Conservation (phyloP, 30 jellyfish, hydroid and myxozoan species). For the Catostylus mosaicus region DNA sequence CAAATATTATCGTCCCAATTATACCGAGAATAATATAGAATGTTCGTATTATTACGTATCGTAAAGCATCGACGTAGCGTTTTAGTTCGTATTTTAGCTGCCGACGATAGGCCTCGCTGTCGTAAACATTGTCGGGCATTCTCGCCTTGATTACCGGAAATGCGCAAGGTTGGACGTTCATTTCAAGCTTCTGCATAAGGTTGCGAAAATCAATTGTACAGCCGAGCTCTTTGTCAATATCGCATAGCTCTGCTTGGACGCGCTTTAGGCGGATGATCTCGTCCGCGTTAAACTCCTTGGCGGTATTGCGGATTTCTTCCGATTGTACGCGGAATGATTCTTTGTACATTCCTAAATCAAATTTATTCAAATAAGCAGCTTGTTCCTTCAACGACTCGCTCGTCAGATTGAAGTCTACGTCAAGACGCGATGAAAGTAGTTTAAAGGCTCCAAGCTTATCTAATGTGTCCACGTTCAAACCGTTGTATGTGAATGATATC, state of each 20-base stretch:
- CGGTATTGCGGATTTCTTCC: conserved; percentile 40
- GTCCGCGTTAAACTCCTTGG: conserved; percentile 44
- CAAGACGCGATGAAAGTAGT: conserved; percentile 48
- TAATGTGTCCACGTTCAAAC: conserved; percentile 37
- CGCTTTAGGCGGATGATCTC: conserved; percentile 49
- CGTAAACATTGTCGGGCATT: conserved; percentile 61
- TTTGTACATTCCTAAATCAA: conserved; percentile 44
- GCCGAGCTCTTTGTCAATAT: not conserved
- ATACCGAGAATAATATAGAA: conserved; percentile 31
- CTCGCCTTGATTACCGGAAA: conserved; percentile 56
- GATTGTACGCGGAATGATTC: conserved; percentile 40
- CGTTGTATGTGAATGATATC: conserved; percentile 48
- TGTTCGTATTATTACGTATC: conserved; percentile 13
- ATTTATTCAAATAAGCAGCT: conserved; percentile 23
- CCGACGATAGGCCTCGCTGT: conserved; percentile 48
- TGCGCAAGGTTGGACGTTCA: conserved; percentile 57
- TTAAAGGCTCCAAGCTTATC: conserved; percentile 48
- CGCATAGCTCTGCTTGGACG: conserved; percentile 49
- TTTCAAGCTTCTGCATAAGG: conserved; percentile 45
- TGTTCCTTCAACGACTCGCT: conserved; percentile 41
- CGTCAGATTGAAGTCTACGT: conserved; percentile 24
- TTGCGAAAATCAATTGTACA: conserved; percentile 28
- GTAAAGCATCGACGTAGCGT: conserved; percentile 39
- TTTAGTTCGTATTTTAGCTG: conserved; percentile 47
- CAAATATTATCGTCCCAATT: conserved; percentile 19